Evolutionary conservation across 2,113 vertebrate genomes (phyloP).

Genomic region (Pedionomus torquatus): DNA sequence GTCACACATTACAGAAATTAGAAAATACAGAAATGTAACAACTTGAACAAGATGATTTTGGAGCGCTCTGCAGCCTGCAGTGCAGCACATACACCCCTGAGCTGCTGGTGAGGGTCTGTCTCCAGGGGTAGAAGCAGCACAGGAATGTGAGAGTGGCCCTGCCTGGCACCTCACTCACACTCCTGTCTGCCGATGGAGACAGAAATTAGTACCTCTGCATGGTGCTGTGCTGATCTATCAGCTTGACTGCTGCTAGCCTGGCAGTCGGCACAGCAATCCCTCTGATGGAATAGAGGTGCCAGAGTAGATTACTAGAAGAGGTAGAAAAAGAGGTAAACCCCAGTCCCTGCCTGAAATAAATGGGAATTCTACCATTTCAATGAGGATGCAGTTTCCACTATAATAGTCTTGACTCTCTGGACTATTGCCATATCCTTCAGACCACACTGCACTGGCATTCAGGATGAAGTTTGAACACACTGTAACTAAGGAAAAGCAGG

Average conservation of each 20-base stretch:
- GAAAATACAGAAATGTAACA: neutral
- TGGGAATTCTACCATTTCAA: neutral
- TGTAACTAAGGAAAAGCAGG: neutral
- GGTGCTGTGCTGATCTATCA: neutral
- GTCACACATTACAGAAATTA: neutral
- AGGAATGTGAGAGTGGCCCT: accelerated
- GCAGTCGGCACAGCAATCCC: neutral
- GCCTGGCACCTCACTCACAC: neutral
- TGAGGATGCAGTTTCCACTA: neutral
- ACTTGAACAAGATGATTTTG: accelerated
- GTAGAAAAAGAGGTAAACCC: neutral
- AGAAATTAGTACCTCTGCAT: neutral
- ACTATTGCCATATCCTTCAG: neutral
- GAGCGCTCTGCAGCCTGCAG: neutral
- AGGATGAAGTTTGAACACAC: neutral
- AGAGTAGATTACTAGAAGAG: neutral
- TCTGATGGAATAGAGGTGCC: neutral
- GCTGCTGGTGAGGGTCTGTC: neutral
- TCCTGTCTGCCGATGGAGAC: neutral
- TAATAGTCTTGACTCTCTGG: neutral
- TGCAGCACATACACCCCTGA: accelerated
- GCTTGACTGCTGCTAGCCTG: neutral
- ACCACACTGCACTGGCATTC: neutral
- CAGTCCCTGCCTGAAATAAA: neutral
- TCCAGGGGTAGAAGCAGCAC: neutral